Conservation (phyloP, 2,113 vertebrate genomes). For the Aspiorhynchus laticeps region DNA sequence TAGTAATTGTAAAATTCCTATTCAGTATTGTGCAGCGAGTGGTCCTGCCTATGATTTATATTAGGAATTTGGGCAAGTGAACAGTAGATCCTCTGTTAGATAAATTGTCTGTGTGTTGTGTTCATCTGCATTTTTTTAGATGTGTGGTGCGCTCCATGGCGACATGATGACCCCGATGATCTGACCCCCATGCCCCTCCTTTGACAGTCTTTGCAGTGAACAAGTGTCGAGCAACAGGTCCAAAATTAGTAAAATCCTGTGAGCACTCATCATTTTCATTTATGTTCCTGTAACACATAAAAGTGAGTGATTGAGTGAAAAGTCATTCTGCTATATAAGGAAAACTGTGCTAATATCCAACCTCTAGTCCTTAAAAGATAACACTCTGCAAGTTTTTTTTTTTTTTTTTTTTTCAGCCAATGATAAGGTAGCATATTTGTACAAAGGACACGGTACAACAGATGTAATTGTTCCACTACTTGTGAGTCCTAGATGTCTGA, state of each 20-base stretch:
- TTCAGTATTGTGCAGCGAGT: background rate
- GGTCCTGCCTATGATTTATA: background rate
- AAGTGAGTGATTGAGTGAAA: background rate
- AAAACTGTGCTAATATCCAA: background rate
- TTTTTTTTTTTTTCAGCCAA: background rate
- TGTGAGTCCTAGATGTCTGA: background rate
- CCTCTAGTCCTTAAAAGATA: background rate
- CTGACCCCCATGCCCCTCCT: constrained; percentile 56
- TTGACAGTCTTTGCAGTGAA: constrained; percentile 21
- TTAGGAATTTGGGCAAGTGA: background rate
- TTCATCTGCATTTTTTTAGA: constrained; percentile 52
- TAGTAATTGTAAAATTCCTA: background rate
- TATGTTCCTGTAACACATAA: background rate
- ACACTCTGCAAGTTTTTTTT: background rate
- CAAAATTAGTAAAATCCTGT: background rate
- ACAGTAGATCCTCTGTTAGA: constrained; percentile 30
- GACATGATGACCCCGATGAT: constrained; percentile 47
- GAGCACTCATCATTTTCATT: background rate
- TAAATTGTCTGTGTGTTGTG: constrained; percentile 57
- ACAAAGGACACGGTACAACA: background rate
- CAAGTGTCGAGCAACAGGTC: background rate
- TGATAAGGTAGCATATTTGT: background rate
- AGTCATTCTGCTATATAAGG: background rate
- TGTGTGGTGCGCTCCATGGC: constrained; percentile 56
- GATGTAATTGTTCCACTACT: background rate